Conservation (phyloP, 2,888 invertebrate species). For the Agonopterix alstromeriana region DNA sequence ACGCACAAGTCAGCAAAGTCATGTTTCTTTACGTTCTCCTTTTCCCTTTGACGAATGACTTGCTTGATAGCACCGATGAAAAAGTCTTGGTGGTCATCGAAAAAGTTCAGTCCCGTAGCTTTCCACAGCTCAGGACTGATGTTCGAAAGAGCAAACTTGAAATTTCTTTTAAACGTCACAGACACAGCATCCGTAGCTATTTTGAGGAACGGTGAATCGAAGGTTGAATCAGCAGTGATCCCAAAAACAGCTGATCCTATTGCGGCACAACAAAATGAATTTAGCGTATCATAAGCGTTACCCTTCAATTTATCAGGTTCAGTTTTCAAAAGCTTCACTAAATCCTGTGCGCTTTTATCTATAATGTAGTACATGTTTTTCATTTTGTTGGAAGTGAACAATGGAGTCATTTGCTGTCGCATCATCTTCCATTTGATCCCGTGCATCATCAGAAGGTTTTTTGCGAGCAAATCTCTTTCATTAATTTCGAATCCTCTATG, state of each 20-base stretch:
- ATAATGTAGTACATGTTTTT: constrained; percentile 36
- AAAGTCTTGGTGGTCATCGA: constrained; percentile 33
- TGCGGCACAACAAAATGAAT: constrained; percentile 23
- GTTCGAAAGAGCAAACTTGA: constrained; percentile 16
- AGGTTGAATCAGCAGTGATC: constrained; percentile 31
- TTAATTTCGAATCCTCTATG: constrained; percentile 19
- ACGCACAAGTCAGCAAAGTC: constrained; percentile 52
- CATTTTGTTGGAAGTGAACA: constrained; percentile 33
- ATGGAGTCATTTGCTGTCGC: constrained; percentile 32
- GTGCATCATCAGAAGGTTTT: constrained; percentile 22
- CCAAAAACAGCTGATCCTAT: constrained; percentile 46
- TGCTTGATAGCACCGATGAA: constrained; percentile 47
- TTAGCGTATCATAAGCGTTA: constrained; percentile 16
- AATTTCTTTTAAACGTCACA: constrained; percentile 9
- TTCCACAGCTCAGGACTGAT: constrained; percentile 17
- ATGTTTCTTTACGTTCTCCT: constrained; percentile 31
- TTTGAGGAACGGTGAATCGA: constrained; percentile 39
- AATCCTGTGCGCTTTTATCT: constrained; percentile 27
- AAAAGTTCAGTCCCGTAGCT: constrained; percentile 30
- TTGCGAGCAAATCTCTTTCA: constrained; percentile 16
- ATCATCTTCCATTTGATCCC: constrained; percentile 23
- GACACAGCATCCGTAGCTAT: constrained; percentile 11
- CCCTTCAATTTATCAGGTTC: constrained; percentile 30
- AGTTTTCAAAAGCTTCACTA: constrained; percentile 19
- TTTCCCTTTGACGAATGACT: constrained; percentile 34